phyloP scores from a whole-genome alignment of 1,140 invertebrate genomes.

The Sarcophaga bullata region DNA sequence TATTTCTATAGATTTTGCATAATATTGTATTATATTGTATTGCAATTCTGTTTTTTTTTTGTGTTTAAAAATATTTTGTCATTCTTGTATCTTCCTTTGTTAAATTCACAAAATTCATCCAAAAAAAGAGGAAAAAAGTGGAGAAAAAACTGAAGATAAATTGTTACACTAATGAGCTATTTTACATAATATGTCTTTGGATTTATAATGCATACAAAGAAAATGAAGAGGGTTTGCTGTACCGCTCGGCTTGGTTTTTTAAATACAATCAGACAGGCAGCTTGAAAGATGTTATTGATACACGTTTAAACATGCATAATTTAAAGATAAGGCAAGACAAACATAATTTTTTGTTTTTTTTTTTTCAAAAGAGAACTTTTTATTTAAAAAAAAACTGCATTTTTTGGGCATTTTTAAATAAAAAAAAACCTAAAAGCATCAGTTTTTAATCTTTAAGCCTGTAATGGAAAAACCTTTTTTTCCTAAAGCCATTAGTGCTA shows the following conservation, averaged over 20 bases:
- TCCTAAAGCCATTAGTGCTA: no score
- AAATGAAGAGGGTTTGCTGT: neutral
- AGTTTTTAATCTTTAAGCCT: no score
- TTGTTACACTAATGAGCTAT: constrained; percentile 37
- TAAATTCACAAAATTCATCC: neutral
- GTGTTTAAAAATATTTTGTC: constrained; percentile 4
- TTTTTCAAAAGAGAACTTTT: no score
- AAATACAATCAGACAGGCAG: neutral
- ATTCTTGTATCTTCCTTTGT: neutral
- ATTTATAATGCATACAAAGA: neutral
- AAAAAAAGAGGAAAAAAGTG: no score
- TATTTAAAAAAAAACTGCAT: no score
- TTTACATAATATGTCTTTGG: constrained; percentile 36
- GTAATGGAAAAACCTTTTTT: no score
- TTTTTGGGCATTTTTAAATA: no score
- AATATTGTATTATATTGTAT: neutral
- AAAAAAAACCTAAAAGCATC: no score
- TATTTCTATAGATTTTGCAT: neutral
- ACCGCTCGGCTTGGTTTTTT: neutral
- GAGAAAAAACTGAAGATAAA: neutral
- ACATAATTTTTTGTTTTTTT: no score
- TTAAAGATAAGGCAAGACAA: neutral
- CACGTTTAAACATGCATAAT: neutral
- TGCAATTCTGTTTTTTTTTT: neutral
- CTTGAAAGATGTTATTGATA: neutral